Conservation (phyloP, 2,113 vertebrate genomes). For the Telmatochromis brachygnathus region DNA sequence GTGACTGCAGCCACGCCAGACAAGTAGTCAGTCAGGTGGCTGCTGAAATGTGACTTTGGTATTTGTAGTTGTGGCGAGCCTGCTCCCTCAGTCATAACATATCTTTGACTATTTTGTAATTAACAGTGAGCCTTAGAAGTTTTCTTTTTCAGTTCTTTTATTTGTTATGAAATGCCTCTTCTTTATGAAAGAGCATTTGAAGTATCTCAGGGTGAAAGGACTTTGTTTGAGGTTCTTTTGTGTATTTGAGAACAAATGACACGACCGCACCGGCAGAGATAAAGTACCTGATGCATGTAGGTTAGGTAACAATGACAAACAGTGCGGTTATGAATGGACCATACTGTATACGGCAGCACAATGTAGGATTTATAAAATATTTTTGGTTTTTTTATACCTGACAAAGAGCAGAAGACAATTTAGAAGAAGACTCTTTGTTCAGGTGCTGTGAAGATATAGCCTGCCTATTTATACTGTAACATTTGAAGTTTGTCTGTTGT, state of each 20-base stretch:
- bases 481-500: background rate
- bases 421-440: background rate
- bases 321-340: background rate
- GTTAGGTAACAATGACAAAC: slow-evolving; percentile 26
- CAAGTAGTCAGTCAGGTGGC: slow-evolving; percentile 11
- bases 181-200: background rate
- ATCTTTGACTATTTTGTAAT: background rate
- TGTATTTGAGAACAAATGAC: slow-evolving; percentile 2
- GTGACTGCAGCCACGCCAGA: slow-evolving; percentile 15
- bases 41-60: slow-evolving; percentile 25
- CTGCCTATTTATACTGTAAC: background rate
- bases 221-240: slow-evolving; percentile 23
- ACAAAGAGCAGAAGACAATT: background rate
- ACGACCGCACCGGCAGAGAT: background rate
- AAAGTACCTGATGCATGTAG: background rate
- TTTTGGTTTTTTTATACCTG: background rate
- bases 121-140: background rate
- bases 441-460: background rate
- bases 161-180: background rate
- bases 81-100: background rate
- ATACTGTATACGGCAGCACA: background rate
- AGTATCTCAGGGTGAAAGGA: background rate
- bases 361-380: background rate
- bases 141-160: background rate
- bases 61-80: slow-evolving; percentile 9